phyloP scores from a whole-genome alignment of 1,140 invertebrate species.

The Bactericera cockerelli region DNA sequence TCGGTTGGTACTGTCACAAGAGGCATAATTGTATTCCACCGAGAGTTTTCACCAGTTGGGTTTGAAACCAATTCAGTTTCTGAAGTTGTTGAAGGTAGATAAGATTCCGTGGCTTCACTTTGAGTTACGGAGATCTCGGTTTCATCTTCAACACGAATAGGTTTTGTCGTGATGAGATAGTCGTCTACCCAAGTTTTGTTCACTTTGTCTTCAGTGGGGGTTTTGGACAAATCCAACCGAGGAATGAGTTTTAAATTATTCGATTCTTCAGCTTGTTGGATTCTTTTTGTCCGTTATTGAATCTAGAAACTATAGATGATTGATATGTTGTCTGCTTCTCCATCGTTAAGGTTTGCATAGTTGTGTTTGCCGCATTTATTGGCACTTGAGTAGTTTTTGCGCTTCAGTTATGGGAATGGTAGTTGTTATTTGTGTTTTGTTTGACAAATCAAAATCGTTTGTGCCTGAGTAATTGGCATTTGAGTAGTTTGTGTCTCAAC shows the following conservation, averaged over 20 bases:
- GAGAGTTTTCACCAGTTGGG: background rate
- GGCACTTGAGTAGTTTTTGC: too few relatives aligned
- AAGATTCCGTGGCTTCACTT: background rate
- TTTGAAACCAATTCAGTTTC: background rate
- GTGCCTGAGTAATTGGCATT: background rate
- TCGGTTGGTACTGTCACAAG: background rate
- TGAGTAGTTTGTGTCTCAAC: constrained; percentile 9
- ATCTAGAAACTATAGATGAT: too few relatives aligned
- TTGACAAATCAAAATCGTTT: too few relatives aligned
- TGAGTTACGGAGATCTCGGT: background rate
- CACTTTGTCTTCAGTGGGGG: background rate
- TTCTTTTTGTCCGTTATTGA: too few relatives aligned
- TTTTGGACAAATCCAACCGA: too few relatives aligned
- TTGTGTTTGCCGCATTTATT: too few relatives aligned
- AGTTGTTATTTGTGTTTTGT: too few relatives aligned
- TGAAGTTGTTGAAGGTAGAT: background rate
- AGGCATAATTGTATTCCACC: background rate
- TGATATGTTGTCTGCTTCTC: too few relatives aligned
- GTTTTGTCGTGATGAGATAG: background rate
- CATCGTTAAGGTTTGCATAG: too few relatives aligned
- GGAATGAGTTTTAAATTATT: too few relatives aligned
- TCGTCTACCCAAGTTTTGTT: background rate
- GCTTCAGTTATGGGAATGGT: too few relatives aligned
- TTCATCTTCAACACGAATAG: background rate
- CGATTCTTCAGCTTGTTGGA: too few relatives aligned